Evolutionary conservation across 92 coral and sea anemone species (phyloP), one percentile per base, ranked within the genome.

Genomic region (Montipora capitata): DNA sequence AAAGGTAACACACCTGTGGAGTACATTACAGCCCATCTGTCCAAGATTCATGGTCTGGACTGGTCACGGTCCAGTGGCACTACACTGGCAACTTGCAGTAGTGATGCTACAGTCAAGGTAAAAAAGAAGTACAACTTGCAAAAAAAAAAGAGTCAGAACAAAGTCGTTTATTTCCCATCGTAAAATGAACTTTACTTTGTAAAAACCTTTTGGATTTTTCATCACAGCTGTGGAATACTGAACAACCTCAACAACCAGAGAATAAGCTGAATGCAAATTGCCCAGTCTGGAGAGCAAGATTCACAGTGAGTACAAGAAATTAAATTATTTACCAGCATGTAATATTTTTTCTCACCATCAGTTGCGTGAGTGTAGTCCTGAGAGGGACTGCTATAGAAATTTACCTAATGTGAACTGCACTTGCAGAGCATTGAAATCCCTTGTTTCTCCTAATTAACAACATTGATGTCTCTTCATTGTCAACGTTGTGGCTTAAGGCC

Each of bases 251-350:
- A 62, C 98, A 91, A 57, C 98, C 96, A 63, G 99, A 90, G 72
- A 90, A 93, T 52, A 91, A 91, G 76, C 56, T 95, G 84, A 93
- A 91, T 73, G 93, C 96, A 77, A 83, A 89, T 63, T 92, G 83
- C 35, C 99, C 99, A 68, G 98, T 98, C 13, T 98, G 99, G 99
- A 84, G 99, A 68, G 99, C 99, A 51, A 78, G 98, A 77, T 98
- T 94, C 83, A 98, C 99, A 17, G 99, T 98, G 76, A 87, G 98
- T 85, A 8, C 59, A 45, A 2, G 5, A 8, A 27, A 27, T 27
- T 27, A 27, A 27, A 27, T 27, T 27, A 27, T 27, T 27, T 27
- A 0, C 35, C 35, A 27, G 35, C 35, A 27, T 27, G 35, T 27
- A 27, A 0, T 27, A 27, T 27, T 27, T 27, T 27, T 27, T 27